These are phyloP conservation scores for Trissolcus brochymenae DNA, from an alignment of 2,888 invertebrate genomes.

Conservation along the genomic window DNA sequence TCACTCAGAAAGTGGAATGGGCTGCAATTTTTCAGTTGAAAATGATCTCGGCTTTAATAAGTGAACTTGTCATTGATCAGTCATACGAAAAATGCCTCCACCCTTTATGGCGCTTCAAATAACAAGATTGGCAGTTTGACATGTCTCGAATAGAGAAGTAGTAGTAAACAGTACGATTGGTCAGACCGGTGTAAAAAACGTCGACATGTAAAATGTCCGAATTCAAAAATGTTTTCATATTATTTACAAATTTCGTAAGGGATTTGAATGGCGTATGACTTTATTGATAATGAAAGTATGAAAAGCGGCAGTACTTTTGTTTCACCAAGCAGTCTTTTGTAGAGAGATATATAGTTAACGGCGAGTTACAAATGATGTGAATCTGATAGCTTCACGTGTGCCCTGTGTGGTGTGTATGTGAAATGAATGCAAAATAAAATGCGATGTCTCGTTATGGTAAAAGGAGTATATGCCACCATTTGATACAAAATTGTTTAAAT, in stretches of 20 bases:
- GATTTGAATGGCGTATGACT: constrained; percentile 18
- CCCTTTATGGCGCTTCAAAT: constrained; percentile 24
- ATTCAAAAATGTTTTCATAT: no score
- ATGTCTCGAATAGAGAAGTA: no score
- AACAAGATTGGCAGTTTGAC: no score
- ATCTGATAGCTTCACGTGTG: constrained; percentile 63
- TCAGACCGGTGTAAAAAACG: no score
- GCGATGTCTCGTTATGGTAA: constrained; percentile 41
- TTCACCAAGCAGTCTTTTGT: constrained; percentile 72
- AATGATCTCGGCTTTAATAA: no score
- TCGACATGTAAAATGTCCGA: no score
- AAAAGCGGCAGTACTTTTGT: constrained; percentile 61
- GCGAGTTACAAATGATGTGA: constrained; percentile 62
- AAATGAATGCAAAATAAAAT: no score
- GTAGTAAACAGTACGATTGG: constrained; percentile 1
- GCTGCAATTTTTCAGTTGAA: neutral
- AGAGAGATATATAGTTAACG: constrained; percentile 60
- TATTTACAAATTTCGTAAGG: neutral
- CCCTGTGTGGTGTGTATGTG: constrained; percentile 54
- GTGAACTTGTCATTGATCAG: constrained; percentile 40
- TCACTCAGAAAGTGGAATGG: constrained; percentile 58
- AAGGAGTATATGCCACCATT: constrained; percentile 55
- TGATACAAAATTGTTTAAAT: constrained; percentile 66
- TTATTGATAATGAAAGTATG: constrained; percentile 57
- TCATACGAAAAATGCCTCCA: constrained; percentile 65